A percentile compares a stretch with the other conserved stretches of the same genome.
Evolutionary conservation across 2,797 vertebrate genomes (phyloP).

Genomic region (Eutrigla gurnardus): DNA sequence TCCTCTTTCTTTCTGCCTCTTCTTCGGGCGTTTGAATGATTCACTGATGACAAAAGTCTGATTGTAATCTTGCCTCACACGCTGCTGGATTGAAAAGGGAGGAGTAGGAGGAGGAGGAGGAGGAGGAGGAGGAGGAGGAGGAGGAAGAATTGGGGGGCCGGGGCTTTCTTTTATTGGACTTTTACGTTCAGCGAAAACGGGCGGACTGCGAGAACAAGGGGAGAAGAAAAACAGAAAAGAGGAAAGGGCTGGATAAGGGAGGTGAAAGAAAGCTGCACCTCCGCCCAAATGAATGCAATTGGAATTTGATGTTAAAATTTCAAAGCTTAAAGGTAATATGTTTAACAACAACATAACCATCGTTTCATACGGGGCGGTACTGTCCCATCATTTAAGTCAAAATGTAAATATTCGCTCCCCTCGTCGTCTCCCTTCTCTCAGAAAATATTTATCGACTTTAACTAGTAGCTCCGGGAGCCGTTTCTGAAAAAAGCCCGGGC

Average conservation of each 20-base stretch:
- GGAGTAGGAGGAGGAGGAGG: background rate
- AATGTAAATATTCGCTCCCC: no score
- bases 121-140: background rate
- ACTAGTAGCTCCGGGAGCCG: background rate
- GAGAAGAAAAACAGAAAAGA: background rate
- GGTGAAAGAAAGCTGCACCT: background rate
- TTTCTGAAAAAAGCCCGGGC: constrained; percentile 18
- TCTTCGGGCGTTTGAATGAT: constrained; percentile 70
- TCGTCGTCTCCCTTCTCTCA: background rate
- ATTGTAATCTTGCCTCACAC: constrained; percentile 73
- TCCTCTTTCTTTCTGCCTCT: constrained; percentile 54
- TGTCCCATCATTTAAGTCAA: no score
- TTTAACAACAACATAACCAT: no score
- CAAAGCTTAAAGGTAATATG: no score
- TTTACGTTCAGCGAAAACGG: constrained; percentile 25
- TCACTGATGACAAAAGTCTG: constrained; percentile 76
- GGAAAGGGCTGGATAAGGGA: constrained; percentile 2
- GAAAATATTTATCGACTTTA: background rate
- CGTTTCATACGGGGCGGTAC: no score
- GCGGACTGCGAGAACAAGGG: background rate
- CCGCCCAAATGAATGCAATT: background rate
- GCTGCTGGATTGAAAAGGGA: constrained; percentile 37
- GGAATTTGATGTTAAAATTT: no score
- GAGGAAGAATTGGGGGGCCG: no score
- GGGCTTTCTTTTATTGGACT: constrained; percentile 39